phyloP scores from a whole-genome alignment of 2,888 invertebrate genomes.

The Lasioglossum vierecki region DNA sequence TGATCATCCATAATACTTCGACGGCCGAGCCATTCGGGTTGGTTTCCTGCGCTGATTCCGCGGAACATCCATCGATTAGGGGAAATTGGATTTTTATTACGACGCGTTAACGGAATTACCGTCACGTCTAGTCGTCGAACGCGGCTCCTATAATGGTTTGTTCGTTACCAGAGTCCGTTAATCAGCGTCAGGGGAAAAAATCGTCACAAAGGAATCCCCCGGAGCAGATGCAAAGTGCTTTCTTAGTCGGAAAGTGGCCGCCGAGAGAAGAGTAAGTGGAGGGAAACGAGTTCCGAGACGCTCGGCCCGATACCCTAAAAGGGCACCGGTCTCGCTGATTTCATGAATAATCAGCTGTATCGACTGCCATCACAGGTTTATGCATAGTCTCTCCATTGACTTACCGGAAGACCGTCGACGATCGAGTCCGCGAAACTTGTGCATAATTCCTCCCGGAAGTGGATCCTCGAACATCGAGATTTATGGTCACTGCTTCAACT shows the following conservation, averaged over 20 bases:
- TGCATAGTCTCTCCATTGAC: neutral
- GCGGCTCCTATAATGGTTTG: neutral
- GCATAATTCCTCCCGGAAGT: neutral
- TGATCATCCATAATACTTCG: neutral
- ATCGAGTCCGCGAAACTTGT: conserved; percentile 3
- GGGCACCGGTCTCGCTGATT: conserved; percentile 28
- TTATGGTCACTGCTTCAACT: neutral
- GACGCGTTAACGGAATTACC: neutral
- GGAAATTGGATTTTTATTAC: conserved; percentile 12
- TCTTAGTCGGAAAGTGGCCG: conserved; percentile 41
- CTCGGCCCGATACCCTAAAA: conserved; percentile 28
- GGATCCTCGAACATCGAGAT: neutral
- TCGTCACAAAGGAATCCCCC: neutral
- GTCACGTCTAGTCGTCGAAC: neutral
- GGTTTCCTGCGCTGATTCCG: neutral
- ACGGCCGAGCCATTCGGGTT: neutral
- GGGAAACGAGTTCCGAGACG: conserved; percentile 27
- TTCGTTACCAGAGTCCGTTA: conserved; percentile 6
- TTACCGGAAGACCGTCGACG: conserved; percentile 4
- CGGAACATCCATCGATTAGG: neutral
- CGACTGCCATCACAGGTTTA: conserved; percentile 10
- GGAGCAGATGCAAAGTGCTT: conserved; percentile 31
- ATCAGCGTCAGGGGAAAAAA: neutral
- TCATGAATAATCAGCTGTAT: conserved; percentile 42
- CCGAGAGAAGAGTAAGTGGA: conserved; percentile 1